Conservation (phyloP, 2,888 invertebrate genomes). For the Zygaena filipendulae region DNA sequence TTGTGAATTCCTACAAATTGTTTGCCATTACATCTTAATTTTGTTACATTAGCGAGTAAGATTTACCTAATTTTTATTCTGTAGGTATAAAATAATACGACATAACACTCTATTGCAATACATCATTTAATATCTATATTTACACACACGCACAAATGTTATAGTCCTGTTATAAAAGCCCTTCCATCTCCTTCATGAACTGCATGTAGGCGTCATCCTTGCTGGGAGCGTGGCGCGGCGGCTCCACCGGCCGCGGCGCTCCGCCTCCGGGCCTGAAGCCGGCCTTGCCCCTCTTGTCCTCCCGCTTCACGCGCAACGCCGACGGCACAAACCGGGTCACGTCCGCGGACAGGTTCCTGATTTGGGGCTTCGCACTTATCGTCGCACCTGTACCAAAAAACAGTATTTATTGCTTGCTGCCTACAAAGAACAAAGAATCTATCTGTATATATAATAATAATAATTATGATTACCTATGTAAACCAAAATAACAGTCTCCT, state of each 20-base stretch:
- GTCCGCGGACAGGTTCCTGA: conserved; percentile 92
- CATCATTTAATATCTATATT: no score
- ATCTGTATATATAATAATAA: no score
- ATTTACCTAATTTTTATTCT: no score
- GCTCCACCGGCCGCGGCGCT: conserved; percentile 60
- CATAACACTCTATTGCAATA: no score
- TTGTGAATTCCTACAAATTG: no score
- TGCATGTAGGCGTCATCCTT: conserved; percentile 99
- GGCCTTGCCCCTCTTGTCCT: conserved; percentile 75
- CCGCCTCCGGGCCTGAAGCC: conserved; percentile 50
- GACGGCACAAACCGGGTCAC: conserved; percentile 96
- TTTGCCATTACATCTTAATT: no score
- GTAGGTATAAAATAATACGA: no score
- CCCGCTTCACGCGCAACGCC: conserved; percentile 89
- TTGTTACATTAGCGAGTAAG: no score
- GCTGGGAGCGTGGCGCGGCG: conserved; percentile 69
- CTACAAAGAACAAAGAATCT: no score
- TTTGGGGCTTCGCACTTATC: conserved; percentile 97
- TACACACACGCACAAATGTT: no score
- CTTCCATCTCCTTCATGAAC: conserved; percentile 99
- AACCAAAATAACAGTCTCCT: no score
- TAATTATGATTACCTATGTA: no score
- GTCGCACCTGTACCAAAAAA: conserved; percentile 79
- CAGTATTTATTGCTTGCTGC: neutral
- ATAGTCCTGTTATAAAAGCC: conserved; percentile 79